A percentile compares a stretch with the other conserved stretches of the same genome.
Conservation (phyloP, 2,113 vertebrate species). For the Camelus bactrianus region DNA sequence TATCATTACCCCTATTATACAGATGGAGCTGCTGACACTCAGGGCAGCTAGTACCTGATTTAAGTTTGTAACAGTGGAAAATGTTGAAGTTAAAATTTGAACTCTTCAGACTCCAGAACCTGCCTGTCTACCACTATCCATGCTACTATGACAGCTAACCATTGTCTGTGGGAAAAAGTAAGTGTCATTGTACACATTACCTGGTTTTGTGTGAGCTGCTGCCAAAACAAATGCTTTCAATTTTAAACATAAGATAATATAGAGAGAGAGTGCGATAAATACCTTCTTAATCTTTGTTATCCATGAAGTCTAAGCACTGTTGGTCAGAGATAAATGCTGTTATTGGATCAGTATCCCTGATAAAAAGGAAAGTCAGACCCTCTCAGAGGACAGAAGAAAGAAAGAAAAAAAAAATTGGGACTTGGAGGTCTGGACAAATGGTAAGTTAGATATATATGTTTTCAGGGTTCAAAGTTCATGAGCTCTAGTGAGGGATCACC, state of each 20-base stretch:
- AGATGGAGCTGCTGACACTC: not conserved
- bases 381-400: conserved; percentile 10
- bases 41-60: not conserved
- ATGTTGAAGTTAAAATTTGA: not conserved
- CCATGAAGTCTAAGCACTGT: not conserved
- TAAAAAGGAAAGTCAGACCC: conserved; percentile 39
- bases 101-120: not conserved
- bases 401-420: not conserved
- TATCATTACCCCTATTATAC: not conserved
- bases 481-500: not conserved
- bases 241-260: not conserved
- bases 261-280: not conserved
- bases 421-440: not conserved
- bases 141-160: not conserved
- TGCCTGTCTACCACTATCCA: not conserved
- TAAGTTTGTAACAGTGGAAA: not conserved
- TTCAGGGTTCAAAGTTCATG: conserved; percentile 42
- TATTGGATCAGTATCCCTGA: not conserved
- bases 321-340: conserved; percentile 48
- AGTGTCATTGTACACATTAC: not conserved
- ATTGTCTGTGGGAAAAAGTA: not conserved
- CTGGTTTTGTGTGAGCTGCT: not conserved
- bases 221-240: conserved; percentile 56
- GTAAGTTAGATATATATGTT: conserved; percentile 23
- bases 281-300: not conserved